A percentile compares a stretch with the other conserved stretches of the same genome.
Evolutionary conservation across 2,113 vertebrate genomes (phyloP).

Genomic region (Mesocricetus auratus): DNA sequence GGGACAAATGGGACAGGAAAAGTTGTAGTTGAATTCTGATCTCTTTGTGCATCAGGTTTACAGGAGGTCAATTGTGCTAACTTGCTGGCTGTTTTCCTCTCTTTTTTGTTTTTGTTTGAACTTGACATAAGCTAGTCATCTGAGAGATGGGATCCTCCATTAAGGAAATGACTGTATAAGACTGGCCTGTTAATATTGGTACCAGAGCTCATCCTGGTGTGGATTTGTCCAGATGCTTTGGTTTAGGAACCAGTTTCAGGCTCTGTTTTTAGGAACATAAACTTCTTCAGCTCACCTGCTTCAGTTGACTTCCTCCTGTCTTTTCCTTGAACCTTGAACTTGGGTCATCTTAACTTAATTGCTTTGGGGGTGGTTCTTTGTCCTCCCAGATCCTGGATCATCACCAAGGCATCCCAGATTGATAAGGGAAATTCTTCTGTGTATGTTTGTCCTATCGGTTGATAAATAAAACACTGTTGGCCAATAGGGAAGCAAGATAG

Average conservation of each 20-base stretch:
- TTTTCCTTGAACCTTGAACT: not conserved
- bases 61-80: not conserved
- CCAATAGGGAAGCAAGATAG: too few relatives aligned
- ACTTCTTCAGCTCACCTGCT: not conserved
- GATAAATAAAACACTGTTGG: too few relatives aligned
- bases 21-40: not conserved
- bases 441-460: too few relatives aligned
- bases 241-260: not conserved
- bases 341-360: not conserved
- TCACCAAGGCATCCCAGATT: not conserved
- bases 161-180: not conserved
- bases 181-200: not conserved
- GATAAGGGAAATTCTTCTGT: too few relatives aligned
- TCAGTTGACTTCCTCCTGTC: not conserved
- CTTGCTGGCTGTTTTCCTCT: not conserved
- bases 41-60: not conserved
- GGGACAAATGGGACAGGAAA: not conserved
- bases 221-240: not conserved
- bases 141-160: not conserved
- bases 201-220: not conserved
- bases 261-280: not conserved
- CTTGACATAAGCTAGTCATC: not conserved
- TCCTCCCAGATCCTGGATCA: not conserved
- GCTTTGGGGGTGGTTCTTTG: not conserved
- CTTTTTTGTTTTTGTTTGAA: not conserved